phyloP scores from a whole-genome alignment of 2,888 invertebrate genomes.

The Beris morrisii region DNA sequence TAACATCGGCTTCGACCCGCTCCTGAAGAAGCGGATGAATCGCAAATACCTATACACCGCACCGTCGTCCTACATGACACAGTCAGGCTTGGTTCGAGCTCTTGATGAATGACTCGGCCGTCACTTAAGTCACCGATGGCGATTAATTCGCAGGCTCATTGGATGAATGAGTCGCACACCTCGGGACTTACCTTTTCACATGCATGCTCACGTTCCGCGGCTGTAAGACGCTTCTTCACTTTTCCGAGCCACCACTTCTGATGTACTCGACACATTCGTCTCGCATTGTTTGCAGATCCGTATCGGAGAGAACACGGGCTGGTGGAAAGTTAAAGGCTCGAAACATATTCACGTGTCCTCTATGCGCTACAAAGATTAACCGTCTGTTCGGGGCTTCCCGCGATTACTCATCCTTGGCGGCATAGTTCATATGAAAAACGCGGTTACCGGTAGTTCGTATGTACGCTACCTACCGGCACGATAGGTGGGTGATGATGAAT shows the following conservation, averaged over 20 bases:
- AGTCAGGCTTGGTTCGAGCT: neutral
- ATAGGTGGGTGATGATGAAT: conserved; percentile 36
- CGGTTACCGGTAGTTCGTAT: too few species aligned
- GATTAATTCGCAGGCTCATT: conserved; percentile 33
- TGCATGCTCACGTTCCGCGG: conserved; percentile 28
- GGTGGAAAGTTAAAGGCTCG: conserved; percentile 23
- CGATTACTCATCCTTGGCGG: conserved; percentile 2
- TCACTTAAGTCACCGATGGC: conserved; percentile 28
- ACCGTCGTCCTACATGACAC: too few species aligned
- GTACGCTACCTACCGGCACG: neutral
- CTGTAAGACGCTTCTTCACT: conserved; percentile 22
- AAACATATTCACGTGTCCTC: conserved; percentile 18
- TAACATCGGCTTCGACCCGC: too few species aligned
- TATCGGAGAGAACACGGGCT: conserved; percentile 23
- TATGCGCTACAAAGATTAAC: conserved; percentile 12
- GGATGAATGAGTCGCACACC: conserved; percentile 21
- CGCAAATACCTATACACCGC: too few species aligned
- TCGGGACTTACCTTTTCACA: conserved; percentile 28
- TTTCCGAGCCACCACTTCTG: conserved; percentile 1
- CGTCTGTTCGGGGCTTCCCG: neutral
- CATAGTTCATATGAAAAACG: too few species aligned
- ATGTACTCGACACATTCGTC: conserved; percentile 27
- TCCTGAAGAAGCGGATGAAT: too few species aligned
- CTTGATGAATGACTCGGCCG: conserved; percentile 37
- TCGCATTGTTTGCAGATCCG: conserved; percentile 27